These are phyloP conservation scores for Erythrolamprus reginae DNA, from an alignment of 2,113 vertebrate species.

Conservation along the genomic window DNA sequence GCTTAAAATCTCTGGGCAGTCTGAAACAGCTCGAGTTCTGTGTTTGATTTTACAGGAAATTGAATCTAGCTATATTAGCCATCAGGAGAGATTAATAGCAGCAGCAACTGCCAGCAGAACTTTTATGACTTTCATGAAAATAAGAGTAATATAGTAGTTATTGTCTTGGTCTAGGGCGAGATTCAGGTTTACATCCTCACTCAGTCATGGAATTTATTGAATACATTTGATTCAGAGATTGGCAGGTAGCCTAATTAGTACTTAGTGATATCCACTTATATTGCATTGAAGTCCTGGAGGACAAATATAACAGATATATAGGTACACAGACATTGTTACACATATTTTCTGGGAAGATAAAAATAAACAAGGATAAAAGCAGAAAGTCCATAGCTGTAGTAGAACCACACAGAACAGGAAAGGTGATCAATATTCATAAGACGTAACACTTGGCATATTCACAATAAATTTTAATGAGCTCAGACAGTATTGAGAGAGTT, in stretches of 20 bases:
- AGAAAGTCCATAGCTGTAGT: constrained; percentile 35
- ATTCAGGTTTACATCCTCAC: background rate
- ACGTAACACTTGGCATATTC: constrained; percentile 54
- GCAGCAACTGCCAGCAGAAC: constrained; percentile 8
- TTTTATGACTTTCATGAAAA: background rate
- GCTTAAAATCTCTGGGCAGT: background rate
- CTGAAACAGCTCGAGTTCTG: background rate
- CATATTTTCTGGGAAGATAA: constrained; percentile 38
- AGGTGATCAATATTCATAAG: constrained; percentile 56
- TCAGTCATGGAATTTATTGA: background rate
- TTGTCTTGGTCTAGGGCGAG: background rate
- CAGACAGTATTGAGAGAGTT: constrained; percentile 37
- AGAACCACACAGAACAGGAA: constrained; percentile 22
- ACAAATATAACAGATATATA: background rate
- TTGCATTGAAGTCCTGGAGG: background rate
- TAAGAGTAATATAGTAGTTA: background rate
- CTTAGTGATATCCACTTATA: background rate
- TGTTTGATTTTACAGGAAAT: constrained; percentile 10
- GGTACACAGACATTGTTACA: background rate
- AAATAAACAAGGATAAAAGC: constrained; percentile 28
- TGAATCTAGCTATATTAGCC: background rate
- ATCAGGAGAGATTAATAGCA: background rate
- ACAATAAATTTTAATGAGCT: constrained; percentile 62
- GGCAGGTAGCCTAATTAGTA: background rate
- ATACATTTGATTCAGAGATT: background rate